Evolutionary conservation across 2,113 vertebrate species (phyloP).

Genomic region (Herpailurus yagouaroundi): DNA sequence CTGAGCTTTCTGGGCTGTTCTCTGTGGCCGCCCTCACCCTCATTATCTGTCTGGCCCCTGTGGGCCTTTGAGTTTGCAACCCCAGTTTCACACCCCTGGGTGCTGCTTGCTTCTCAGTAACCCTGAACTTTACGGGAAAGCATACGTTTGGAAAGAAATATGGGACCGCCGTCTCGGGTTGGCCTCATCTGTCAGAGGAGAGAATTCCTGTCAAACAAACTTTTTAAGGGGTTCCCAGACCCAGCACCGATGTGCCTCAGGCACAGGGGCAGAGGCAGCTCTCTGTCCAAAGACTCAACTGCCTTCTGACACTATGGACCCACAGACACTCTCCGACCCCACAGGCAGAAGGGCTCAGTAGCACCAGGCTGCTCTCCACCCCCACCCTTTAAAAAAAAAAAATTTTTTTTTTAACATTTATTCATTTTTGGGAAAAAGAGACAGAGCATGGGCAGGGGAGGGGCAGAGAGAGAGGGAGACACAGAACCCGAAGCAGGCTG

Average conservation of each 20-base stretch:
- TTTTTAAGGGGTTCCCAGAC: neutral
- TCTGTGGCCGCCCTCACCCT: neutral
- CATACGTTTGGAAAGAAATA: neutral
- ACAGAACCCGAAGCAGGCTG: too few species aligned
- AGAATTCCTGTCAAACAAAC: neutral
- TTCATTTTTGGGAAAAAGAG: too few species aligned
- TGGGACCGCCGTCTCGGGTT: too few species aligned
- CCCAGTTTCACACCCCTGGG: neutral
- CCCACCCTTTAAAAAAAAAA: neutral
- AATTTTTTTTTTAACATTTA: too few species aligned
- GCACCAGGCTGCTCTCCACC: neutral
- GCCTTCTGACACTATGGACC: neutral
- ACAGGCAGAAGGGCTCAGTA: neutral
- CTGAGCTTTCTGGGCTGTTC: accelerated
- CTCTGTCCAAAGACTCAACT: neutral
- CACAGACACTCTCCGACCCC: neutral
- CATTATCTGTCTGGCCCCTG: too few species aligned
- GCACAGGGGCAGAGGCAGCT: neutral
- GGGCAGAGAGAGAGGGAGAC: too few species aligned
- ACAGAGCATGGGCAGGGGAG: too few species aligned
- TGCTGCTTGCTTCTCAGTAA: neutral
- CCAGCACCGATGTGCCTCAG: neutral
- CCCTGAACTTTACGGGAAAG: neutral
- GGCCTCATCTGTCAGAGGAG: neutral
- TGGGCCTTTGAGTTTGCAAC: neutral